Evolutionary conservation across 1,140 invertebrate species (phyloP).

Genomic region (Tetranychus urticae): DNA sequence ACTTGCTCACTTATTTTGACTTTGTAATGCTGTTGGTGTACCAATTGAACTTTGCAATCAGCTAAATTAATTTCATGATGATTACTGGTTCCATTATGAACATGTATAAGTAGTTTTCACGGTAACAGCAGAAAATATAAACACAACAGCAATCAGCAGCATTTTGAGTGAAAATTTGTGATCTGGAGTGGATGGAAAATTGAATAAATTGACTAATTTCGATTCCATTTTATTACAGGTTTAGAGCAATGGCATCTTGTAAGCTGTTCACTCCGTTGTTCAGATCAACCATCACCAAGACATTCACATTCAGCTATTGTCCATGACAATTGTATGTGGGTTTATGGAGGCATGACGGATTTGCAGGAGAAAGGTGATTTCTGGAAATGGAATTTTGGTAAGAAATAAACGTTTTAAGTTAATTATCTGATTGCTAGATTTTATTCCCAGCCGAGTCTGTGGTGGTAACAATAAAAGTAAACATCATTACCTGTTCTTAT

Average conservation of each 20-base stretch:
- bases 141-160: background rate
- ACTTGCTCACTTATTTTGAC: no score
- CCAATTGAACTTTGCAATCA: no score
- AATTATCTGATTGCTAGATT: no score
- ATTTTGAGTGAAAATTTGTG: no score
- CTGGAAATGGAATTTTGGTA: conserved; percentile 52
- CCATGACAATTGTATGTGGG: conserved; percentile 50
- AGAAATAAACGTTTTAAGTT: conserved; percentile 6
- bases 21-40: no score
- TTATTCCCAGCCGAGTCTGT: no score
- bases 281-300: conserved; percentile 34
- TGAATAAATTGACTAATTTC: background rate
- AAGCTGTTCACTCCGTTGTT: conserved; percentile 8
- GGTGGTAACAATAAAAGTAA: no score
- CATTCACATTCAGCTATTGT: conserved; percentile 64
- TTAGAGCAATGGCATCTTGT: conserved; percentile 21
- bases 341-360: conserved; percentile 72
- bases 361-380: conserved; percentile 52
- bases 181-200: no score
- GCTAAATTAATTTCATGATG: no score
- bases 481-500: no score
- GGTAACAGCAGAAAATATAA: background rate
- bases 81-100: no score
- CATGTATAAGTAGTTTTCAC: no score
- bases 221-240: conserved; percentile 11